Evolutionary conservation across 2,888 invertebrate genomes (phyloP), one percentile per base, ranked within the genome.

Genomic region (Athripsodes cinereus): DNA sequence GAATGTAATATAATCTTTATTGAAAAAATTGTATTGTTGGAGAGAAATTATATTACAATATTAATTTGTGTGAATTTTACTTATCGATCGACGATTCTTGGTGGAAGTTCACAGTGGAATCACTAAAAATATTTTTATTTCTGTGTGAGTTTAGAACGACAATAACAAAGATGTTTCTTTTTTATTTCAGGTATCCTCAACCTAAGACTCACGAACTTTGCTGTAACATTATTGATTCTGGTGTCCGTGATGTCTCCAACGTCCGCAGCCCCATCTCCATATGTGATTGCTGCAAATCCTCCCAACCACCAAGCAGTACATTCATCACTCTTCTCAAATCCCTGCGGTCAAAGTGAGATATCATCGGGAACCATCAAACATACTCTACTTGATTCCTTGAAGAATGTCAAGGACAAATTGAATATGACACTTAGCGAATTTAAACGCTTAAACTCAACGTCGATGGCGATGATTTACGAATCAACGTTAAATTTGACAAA

Each of bases 131-230:
- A n/a, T n/a, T n/a, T n/a, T n/a, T n/a, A n/a, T n/a, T n/a, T n/a
- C n/a, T n/a, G n/a, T n/a, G n/a, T n/a, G n/a, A n/a, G n/a, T n/a
- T n/a, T n/a, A n/a, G n/a, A n/a, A n/a, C n/a, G n/a, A n/a, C n/a
- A n/a, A n/a, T n/a, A n/a, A n/a, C n/a, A n/a, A n/a, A n/a, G n/a
- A n/a, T n/a, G n/a, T n/a, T n/a, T n/a, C n/a, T n/a, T n/a, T n/a
- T n/a, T 57, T 52, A 47, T 57, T 57, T 13, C 52, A 59, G 59
- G 55, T 55, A 26, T 49, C 44, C 48, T 48, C 47, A 48, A 51
- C 34, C 35, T 21, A 44, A 58, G 51, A 55, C 51, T 58, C 20
- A 58, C 51, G 21, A 51, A 22, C 31, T 18, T 55, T 46, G 48
- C 50, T n/a, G 40, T 55, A 10, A 21, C 52, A 10, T 21, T 31